phyloP scores from a whole-genome alignment of 2,888 invertebrate genomes.

The Drosophila cognata region DNA sequence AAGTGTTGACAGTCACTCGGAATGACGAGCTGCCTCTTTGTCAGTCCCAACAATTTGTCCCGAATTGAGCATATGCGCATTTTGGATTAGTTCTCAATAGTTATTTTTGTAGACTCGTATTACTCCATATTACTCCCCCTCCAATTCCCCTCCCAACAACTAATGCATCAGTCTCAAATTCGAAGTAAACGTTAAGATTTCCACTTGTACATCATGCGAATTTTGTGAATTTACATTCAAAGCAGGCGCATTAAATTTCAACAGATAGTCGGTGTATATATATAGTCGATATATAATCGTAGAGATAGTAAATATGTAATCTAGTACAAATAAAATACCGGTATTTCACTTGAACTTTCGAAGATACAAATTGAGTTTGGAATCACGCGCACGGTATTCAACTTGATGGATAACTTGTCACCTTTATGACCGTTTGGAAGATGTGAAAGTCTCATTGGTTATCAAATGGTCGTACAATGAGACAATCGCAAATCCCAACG shows the following conservation, averaged over 20 bases:
- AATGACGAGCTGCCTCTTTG: conserved; percentile 73
- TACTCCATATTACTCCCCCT: conserved; percentile 17
- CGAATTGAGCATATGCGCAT: conserved; percentile 67
- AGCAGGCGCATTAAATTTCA: neutral
- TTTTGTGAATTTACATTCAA: neutral
- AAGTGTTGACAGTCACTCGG: conserved; percentile 85
- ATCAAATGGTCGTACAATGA: neutral
- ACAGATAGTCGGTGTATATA: neutral
- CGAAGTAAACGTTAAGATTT: neutral
- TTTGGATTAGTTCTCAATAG: conserved; percentile 53
- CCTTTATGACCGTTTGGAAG: neutral
- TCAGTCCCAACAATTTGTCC: conserved; percentile 10
- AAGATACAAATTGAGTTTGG: neutral
- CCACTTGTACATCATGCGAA: neutral
- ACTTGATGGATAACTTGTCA: neutral
- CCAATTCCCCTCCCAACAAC: neutral
- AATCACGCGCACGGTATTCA: neutral
- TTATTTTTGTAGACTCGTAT: conserved; percentile 44
- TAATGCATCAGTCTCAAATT: conserved; percentile 15
- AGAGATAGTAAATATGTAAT: neutral
- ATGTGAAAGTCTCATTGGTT: neutral
- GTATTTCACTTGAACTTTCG: neutral
- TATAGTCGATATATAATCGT: neutral
- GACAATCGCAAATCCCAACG: neutral
- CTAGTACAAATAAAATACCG: neutral